A percentile compares a stretch with the other conserved stretches of the same genome.
Evolutionary conservation across 1,140 invertebrate genomes (phyloP).

Genomic region (Lutraria rhynchaena): DNA sequence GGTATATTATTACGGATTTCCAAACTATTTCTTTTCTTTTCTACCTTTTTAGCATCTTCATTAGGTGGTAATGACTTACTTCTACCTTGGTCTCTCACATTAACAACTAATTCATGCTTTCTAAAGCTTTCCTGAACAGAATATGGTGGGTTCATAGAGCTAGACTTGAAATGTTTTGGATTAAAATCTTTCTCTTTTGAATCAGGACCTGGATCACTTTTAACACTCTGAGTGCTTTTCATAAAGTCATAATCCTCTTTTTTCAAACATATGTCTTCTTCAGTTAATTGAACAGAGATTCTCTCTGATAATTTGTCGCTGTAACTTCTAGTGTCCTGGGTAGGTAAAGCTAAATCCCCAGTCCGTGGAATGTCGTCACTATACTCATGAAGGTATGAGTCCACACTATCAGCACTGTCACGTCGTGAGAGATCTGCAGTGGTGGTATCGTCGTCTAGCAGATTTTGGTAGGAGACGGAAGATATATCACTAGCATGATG

Average conservation of each 20-base stretch:
- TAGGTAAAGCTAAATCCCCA: conserved; percentile 68
- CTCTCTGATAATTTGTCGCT: conserved; percentile 55
- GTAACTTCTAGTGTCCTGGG: conserved; percentile 66
- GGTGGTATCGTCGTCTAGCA: conserved; percentile 74
- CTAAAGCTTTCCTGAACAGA: conserved; percentile 59
- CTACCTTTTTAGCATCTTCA: conserved; percentile 42
- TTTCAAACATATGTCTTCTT: conserved; percentile 38
- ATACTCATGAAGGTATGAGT: conserved; percentile 74
- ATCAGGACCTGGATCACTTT: conserved; percentile 40
- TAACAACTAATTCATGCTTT: conserved; percentile 57
- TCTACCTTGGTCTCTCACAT: conserved; percentile 42
- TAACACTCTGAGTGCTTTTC: conserved; percentile 54
- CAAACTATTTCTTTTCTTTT: conserved; percentile 77
- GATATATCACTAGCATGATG: conserved; percentile 80
- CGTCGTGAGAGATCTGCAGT: conserved; percentile 69
- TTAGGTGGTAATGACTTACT: conserved; percentile 49
- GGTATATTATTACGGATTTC: conserved; percentile 82
- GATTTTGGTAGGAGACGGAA: conserved; percentile 79
- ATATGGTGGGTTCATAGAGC: conserved; percentile 37
- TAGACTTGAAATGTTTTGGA: conserved; percentile 52
- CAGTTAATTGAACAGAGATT: conserved; percentile 51
- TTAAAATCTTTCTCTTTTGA: conserved; percentile 39
- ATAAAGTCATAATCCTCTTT: conserved; percentile 53
- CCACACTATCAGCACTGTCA: conserved; percentile 78
- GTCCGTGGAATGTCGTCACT: conserved; percentile 68